Evolutionary conservation across 1,140 invertebrate species (phyloP).

Genomic region (Aethina tumida): DNA sequence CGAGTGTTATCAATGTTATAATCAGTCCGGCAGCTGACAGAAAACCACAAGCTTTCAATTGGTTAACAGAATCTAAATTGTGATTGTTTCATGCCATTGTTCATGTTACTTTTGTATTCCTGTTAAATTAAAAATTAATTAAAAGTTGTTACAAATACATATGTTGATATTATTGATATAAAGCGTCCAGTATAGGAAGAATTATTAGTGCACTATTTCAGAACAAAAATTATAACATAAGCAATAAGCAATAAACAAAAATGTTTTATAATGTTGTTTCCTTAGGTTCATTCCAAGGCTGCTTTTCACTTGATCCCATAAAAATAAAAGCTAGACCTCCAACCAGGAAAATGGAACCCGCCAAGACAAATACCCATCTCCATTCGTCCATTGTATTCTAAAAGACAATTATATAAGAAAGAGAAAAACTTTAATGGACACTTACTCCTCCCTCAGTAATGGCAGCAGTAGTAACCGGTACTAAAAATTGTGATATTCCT

Average conservation of each 20-base stretch:
- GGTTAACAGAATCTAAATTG: constrained; percentile 86
- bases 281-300: too few species aligned
- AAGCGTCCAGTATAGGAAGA: neutral
- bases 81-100: constrained; percentile 45
- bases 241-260: neutral
- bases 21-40: constrained; percentile 81
- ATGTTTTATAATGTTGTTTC: neutral
- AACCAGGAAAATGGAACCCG: too few species aligned
- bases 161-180: neutral
- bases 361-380: too few species aligned
- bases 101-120: too few species aligned
- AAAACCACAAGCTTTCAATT: constrained; percentile 82
- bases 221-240: neutral
- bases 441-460: constrained; percentile 54
- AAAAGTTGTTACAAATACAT: neutral
- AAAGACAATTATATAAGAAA: too few species aligned
- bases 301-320: too few species aligned
- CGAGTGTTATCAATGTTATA: constrained; percentile 83
- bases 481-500: constrained; percentile 62
- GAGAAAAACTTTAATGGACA: too few species aligned
- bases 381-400: too few species aligned
- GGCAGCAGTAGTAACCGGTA: constrained; percentile 56
- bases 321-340: too few species aligned
- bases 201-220: neutral
- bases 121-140: too few species aligned